Conservation (phyloP, 1,140 invertebrate genomes). For the Agrilus planipennis region DNA sequence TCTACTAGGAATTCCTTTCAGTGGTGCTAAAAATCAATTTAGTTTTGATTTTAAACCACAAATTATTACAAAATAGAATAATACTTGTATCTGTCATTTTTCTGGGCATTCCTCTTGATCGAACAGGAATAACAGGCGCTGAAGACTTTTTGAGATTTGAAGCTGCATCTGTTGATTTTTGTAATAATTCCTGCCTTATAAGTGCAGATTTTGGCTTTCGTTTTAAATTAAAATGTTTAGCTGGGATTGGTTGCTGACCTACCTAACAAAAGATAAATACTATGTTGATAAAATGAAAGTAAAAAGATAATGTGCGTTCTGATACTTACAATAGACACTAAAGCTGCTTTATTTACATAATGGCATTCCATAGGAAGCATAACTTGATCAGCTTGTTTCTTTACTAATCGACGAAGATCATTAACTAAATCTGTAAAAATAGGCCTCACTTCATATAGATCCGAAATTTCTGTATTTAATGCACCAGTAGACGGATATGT, state of each 20-base stretch:
- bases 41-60: background rate
- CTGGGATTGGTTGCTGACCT: conserved; percentile 48
- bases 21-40: conserved; percentile 50
- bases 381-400: conserved; percentile 72
- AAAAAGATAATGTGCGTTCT: conserved; percentile 1
- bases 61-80: conserved; percentile 11
- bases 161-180: conserved; percentile 82
- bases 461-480: conserved; percentile 73
- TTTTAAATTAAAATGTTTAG: conserved; percentile 90
- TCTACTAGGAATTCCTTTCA: conserved; percentile 81
- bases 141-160: conserved; percentile 81
- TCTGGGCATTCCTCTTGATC: conserved; percentile 86
- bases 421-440: conserved; percentile 84
- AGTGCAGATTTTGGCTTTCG: conserved; percentile 91
- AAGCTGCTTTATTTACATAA: conserved; percentile 88
- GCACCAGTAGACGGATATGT: conserved; percentile 80
- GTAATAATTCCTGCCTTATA: conserved; percentile 75
- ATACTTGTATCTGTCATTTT: conserved; percentile 94
- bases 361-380: conserved; percentile 92
- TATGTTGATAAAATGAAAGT: background rate
- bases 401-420: conserved; percentile 75
- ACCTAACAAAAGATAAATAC: conserved; percentile 31
- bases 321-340: conserved; percentile 67
- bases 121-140: conserved; percentile 77
- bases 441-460: conserved; percentile 74